These are phyloP conservation scores for Lissocephala sabroskyi DNA, from an alignment of 2,888 invertebrate genomes.

Conservation along the genomic window DNA sequence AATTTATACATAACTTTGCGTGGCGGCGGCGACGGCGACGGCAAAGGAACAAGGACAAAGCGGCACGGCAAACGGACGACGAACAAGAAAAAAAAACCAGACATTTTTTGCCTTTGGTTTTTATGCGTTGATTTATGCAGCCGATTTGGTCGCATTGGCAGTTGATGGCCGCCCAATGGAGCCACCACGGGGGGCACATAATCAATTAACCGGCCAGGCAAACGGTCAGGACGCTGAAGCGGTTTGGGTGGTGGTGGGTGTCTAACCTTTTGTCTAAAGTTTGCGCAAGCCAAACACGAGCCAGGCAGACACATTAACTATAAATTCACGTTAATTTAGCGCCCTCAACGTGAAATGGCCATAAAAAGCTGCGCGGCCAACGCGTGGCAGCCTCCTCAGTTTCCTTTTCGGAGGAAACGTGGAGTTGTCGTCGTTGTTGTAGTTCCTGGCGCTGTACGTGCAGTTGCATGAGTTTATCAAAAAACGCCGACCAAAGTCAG, in stretches of 20 bases:
- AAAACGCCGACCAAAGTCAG: conserved; percentile 18
- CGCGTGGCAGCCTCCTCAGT: too few species aligned
- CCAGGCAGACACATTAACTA: conserved; percentile 58
- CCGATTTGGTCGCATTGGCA: conserved; percentile 14
- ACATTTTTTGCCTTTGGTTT: neutral
- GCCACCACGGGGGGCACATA: conserved; percentile 30
- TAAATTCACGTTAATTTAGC: conserved; percentile 66
- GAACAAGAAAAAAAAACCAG: neutral
- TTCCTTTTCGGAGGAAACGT: too few species aligned
- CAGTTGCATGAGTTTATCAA: conserved; percentile 58
- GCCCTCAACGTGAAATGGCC: conserved; percentile 36
- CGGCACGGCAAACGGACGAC: neutral
- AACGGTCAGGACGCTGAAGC: neutral
- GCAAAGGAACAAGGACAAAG: conserved; percentile 5
- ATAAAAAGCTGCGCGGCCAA: conserved; percentile 37
- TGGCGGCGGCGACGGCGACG: too few species aligned
- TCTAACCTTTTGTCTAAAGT: conserved; percentile 1
- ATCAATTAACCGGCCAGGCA: conserved; percentile 39
- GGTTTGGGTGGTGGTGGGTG: neutral
- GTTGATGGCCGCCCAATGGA: conserved; percentile 60
- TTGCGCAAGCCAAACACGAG: conserved; percentile 8
- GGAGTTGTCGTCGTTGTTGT: neutral
- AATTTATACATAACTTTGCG: conserved; percentile 52
- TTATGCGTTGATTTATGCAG: neutral
- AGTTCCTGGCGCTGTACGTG: conserved; percentile 38